Conservation (phyloP, 1,140 invertebrate species). For the Cydia pomonella region DNA sequence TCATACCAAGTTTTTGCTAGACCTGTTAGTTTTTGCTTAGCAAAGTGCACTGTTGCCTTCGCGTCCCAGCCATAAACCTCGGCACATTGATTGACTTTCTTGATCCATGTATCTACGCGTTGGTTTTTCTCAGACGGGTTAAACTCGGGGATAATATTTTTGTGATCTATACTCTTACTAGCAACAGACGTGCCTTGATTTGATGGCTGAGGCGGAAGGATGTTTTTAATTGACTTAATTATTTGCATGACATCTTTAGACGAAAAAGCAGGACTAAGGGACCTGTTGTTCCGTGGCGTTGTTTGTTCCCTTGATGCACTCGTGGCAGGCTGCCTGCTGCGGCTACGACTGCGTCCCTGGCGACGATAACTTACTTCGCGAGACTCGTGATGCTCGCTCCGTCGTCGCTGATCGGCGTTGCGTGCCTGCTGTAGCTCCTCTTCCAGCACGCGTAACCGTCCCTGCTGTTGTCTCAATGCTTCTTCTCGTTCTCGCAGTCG, state of each 20-base stretch:
- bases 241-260: slow-evolving; percentile 30
- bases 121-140: slow-evolving; percentile 40
- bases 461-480: not conserved
- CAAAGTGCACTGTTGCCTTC: slow-evolving; percentile 40
- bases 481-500: slow-evolving; percentile 10
- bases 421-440: slow-evolving; percentile 16
- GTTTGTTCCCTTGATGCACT: too few species aligned
- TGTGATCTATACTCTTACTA: slow-evolving; percentile 7
- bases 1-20: slow-evolving; percentile 42
- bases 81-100: slow-evolving; percentile 44
- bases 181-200: not conserved
- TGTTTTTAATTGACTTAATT: slow-evolving; percentile 28
- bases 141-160: slow-evolving; percentile 43
- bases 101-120: slow-evolving; percentile 40
- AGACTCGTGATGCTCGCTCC: not conserved
- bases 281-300: slow-evolving; percentile 12
- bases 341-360: not conserved
- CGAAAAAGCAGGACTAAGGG: slow-evolving; percentile 32
- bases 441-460: not conserved
- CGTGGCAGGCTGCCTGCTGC: not conserved
- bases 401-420: not conserved
- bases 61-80: slow-evolving; percentile 44
- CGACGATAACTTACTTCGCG: not conserved
- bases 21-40: slow-evolving; percentile 42
- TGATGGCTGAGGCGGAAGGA: not conserved